Base-by-base conservation (phyloP, 2,797 vertebrate species). In the Chiroxiphia lanceolata region DNA sequence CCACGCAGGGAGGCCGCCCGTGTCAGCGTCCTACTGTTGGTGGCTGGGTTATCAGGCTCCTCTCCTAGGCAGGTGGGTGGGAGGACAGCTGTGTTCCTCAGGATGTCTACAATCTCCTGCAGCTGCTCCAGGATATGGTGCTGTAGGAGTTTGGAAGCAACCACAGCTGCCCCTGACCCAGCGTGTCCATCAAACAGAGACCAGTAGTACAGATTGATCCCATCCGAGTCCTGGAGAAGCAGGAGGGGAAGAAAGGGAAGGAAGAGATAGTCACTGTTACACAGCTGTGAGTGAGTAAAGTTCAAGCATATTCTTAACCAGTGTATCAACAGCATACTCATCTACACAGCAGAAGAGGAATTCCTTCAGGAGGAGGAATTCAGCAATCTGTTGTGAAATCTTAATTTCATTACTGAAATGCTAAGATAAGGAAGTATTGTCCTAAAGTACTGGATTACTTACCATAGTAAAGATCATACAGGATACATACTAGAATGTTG, bases 111-210 rank as follows among this genome's bases (percentile, higher is more conserved):
- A 11, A 99, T 98, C 93, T 99, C 99, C 97, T 99, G 99, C 38
- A 99, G 98, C 97, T 99, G 99, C 92, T 99, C 98, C 10, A 98
- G 97, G 53, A 99, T 97, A 93, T 99, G 99, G 61, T 98, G 99
- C 89, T 99, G 99, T 53, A 99, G 98, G 48, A 99, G 97, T 61
- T 97, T 99, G 16, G 99, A 98, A 2, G 99, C 99, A 17, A 99
- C 98, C 15, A 99, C 98, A 1, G 99, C 99, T 1, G 98, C 99
- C 15, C 99, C 99, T 0, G 99, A 99, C 38, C 99, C 99, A 3
- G 99, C 99, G 1, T 99, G 99, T 20, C 99, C 99, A 26, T 99
- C 99, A 16, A 99, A 99, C 85, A 99, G 87, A 1, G 98, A 99
- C 99, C 99, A 99, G 97, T 99, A 99, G 96, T 99, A 98, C 92